phyloP scores from a whole-genome alignment of 2,888 invertebrate species.

The Stenoptilia bipunctidactyla region DNA sequence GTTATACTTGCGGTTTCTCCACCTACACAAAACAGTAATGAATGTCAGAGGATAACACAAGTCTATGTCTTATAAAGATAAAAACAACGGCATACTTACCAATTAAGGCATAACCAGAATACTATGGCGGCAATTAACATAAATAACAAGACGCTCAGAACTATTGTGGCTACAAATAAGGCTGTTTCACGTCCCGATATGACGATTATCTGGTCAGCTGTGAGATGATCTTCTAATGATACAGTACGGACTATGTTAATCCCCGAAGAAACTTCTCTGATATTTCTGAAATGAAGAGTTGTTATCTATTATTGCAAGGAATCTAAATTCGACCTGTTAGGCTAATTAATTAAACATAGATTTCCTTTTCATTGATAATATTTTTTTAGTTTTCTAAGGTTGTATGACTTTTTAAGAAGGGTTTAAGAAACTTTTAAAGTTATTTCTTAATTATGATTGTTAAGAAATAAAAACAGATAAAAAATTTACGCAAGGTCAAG shows the following conservation, averaged over 20 bases:
- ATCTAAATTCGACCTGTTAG: too few relatives aligned
- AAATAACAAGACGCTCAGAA: constrained; percentile 45
- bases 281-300: constrained; percentile 36
- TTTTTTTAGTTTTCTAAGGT: too few relatives aligned
- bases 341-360: too few relatives aligned
- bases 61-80: background rate
- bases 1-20: constrained; percentile 32
- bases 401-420: too few relatives aligned
- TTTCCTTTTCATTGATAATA: too few relatives aligned
- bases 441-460: too few relatives aligned
- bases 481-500: background rate
- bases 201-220: constrained; percentile 31
- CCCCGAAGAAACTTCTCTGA: constrained; percentile 28
- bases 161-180: constrained; percentile 50
- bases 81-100: constrained; percentile 38
- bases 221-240: constrained; percentile 54
- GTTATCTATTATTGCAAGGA: too few relatives aligned
- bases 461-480: too few relatives aligned
- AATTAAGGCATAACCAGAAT: constrained; percentile 44
- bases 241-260: constrained; percentile 33
- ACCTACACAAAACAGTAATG: constrained; percentile 27
- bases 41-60: constrained; percentile 12
- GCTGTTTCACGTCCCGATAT: constrained; percentile 37
- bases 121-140: constrained; percentile 36
- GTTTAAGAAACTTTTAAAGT: too few relatives aligned